Percentiles rank a stretch among this genome's conserved stretches.
Conservation (phyloP, 1,140 invertebrate species). For the Trichogramma pretiosum region DNA sequence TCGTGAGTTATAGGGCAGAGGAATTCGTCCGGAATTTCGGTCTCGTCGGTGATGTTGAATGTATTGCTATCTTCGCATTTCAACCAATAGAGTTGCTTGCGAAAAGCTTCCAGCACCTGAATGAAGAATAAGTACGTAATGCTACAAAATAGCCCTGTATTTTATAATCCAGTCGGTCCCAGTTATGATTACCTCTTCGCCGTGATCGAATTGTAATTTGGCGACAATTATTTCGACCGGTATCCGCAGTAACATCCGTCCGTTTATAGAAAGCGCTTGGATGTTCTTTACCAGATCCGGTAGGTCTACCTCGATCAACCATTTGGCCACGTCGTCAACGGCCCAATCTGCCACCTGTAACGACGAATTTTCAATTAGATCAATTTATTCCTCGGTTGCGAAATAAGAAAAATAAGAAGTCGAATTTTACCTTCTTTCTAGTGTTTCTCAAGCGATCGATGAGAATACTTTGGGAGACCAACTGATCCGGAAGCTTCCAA, state of each 20-base stretch:
- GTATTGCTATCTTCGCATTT: conserved; percentile 36
- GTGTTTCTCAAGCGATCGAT: conserved; percentile 33
- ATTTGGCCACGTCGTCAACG: conserved; percentile 52
- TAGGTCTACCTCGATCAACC: conserved; percentile 54
- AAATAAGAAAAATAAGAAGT: neutral
- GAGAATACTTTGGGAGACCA: conserved; percentile 39
- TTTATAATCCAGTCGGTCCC: too few relatives aligned
- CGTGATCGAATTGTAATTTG: conserved; percentile 43
- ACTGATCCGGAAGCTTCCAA: conserved; percentile 50
- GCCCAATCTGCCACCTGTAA: conserved; percentile 48
- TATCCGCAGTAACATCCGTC: conserved; percentile 50
- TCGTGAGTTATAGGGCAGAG: conserved; percentile 77
- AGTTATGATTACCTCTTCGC: conserved; percentile 29
- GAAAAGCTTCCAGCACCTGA: conserved; percentile 28
- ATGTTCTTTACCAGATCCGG: conserved; percentile 45
- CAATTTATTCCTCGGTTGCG: neutral
- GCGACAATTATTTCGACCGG: conserved; percentile 47
- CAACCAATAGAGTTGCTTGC: conserved; percentile 47
- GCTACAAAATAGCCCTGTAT: too few relatives aligned
- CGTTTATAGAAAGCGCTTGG: conserved; percentile 46
- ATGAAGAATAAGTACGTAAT: too few relatives aligned
- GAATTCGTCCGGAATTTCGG: conserved; percentile 55
- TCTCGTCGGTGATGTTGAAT: conserved; percentile 23
- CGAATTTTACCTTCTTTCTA: conserved; percentile 27
- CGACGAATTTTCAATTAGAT: neutral